These are phyloP conservation scores for Branchellion lobata DNA, from an alignment of 2,888 invertebrate species.

Conservation along the genomic window DNA sequence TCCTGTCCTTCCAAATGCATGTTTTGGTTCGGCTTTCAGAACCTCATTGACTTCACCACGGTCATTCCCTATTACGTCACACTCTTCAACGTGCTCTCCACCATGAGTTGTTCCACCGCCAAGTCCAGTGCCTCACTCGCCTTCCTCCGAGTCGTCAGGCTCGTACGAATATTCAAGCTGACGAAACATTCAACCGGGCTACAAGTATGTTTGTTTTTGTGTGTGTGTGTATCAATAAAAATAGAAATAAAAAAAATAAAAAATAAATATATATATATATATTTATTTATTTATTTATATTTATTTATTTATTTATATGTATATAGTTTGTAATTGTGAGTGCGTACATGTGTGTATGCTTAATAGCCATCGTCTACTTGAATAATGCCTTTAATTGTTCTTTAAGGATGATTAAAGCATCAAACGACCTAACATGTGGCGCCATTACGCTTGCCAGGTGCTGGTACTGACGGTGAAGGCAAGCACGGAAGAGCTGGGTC, in stretches of 20 bases:
- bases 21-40: slow-evolving; percentile 64
- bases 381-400: no score
- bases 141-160: slow-evolving; percentile 64
- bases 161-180: slow-evolving; percentile 64
- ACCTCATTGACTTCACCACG: slow-evolving; percentile 64
- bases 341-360: no score
- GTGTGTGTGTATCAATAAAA: not conserved
- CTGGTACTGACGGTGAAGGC: slow-evolving; percentile 65
- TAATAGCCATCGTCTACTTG: no score
- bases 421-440: no score
- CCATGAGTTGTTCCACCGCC: slow-evolving; percentile 59
- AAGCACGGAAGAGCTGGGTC: slow-evolving; percentile 62
- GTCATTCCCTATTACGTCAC: slow-evolving; percentile 65
- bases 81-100: slow-evolving; percentile 52
- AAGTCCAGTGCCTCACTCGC: slow-evolving; percentile 63
- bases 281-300: not conserved
- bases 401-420: no score
- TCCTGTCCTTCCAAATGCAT: slow-evolving; percentile 62
- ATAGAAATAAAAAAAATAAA: slow-evolving; percentile 50
- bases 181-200: slow-evolving; percentile 65
- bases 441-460: no score
- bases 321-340: no score
- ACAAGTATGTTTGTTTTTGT: slow-evolving; percentile 54
- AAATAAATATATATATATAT: slow-evolving; percentile 37
- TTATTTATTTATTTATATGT: no score